Conservation (phyloP, 2,113 vertebrate genomes). For the Phylloscopus whistleri region DNA sequence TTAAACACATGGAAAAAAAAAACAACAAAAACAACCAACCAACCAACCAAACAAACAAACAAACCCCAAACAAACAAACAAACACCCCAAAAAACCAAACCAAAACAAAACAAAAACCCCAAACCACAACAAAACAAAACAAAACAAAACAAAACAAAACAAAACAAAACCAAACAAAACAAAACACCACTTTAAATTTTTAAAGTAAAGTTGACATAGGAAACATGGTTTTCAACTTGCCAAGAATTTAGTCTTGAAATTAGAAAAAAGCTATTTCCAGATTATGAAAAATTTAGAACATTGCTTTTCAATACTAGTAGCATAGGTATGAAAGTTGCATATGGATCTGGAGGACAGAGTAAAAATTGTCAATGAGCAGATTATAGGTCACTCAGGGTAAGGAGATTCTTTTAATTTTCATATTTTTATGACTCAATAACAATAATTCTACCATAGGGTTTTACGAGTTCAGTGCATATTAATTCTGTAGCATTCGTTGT, state of each 20-base stretch:
- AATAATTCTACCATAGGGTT: not conserved
- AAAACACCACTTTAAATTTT: not conserved
- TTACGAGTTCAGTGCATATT: not conserved
- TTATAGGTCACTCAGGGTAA: not conserved
- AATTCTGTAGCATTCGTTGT: not conserved
- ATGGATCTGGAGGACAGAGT: not conserved
- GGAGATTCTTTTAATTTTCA: not conserved
- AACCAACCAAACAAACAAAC: too few relatives aligned
- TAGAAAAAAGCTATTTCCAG: not conserved
- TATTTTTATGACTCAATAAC: not conserved
- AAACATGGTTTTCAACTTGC: not conserved
- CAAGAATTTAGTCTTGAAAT: not conserved
- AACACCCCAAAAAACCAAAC: too few relatives aligned
- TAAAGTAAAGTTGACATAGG: not conserved
- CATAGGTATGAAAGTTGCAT: not conserved
- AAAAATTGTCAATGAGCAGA: not conserved
- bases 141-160: too few relatives aligned
- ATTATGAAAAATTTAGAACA: not conserved
- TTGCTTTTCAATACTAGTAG: not conserved
- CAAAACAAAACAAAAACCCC: too few relatives aligned
- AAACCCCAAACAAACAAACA: too few relatives aligned
- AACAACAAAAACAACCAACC: too few relatives aligned
- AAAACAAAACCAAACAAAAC: too few relatives aligned
- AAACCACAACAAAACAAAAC: too few relatives aligned
- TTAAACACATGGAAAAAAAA: accelerated